phyloP scores from a whole-genome alignment of 1,140 invertebrate genomes.

The Galendromus occidentalis region DNA sequence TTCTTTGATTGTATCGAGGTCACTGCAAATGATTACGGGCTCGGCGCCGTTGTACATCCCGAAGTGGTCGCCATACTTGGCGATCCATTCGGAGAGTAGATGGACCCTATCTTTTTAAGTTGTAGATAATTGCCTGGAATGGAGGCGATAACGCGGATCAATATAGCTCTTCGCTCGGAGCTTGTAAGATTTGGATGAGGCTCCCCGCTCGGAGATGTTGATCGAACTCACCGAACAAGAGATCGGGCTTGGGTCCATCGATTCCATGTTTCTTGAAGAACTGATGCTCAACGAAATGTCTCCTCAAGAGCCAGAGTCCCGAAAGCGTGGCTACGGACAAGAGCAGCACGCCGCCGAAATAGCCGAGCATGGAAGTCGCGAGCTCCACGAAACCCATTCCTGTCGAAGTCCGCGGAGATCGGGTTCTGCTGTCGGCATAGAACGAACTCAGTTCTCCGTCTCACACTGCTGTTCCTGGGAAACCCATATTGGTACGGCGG shows the following conservation, averaged over 20 bases:
- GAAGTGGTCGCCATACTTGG: constrained; percentile 26
- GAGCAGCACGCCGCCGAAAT: no score
- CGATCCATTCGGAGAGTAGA: constrained; percentile 24
- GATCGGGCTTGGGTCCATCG: neutral
- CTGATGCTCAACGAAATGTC: neutral
- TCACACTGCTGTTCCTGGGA: no score
- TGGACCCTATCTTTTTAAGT: constrained; percentile 14
- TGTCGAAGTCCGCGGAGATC: no score
- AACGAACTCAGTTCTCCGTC: no score
- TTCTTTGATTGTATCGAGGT: constrained; percentile 25
- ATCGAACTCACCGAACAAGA: neutral
- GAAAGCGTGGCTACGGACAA: no score
- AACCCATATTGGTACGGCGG: no score
- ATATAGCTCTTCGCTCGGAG: no score
- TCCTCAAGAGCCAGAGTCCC: neutral
- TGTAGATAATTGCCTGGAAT: neutral
- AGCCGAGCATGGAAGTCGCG: no score
- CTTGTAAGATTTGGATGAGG: no score
- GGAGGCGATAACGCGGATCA: neutral
- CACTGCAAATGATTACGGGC: constrained; percentile 24
- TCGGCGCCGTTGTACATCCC: constrained; percentile 26
- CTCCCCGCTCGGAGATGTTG: no score
- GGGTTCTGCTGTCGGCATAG: no score
- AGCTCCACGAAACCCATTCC: no score
- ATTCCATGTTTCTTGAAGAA: neutral